A percentile compares a stretch with the other conserved stretches of the same genome.
phyloP scores from a whole-genome alignment of 1,140 invertebrate species.

The Drusus annulatus region DNA sequence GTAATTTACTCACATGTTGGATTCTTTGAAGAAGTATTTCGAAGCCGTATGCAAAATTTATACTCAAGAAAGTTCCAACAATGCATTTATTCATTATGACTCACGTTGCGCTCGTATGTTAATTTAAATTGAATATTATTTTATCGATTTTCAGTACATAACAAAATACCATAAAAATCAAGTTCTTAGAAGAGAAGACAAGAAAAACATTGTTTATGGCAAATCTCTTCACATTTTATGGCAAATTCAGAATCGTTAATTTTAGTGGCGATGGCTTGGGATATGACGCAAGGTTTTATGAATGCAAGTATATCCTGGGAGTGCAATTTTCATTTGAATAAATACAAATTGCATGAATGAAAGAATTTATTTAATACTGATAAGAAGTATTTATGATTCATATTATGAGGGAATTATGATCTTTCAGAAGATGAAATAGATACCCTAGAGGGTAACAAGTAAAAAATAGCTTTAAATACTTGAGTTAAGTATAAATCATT shows the following conservation, averaged over 20 bases:
- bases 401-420: too few species aligned
- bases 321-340: too few species aligned
- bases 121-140: slow-evolving; percentile 6
- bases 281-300: neutral
- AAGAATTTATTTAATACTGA: too few species aligned
- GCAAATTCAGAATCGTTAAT: neutral
- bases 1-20: slow-evolving; percentile 10
- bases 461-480: too few species aligned
- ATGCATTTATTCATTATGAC: neutral
- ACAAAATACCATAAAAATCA: neutral
- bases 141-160: neutral
- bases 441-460: too few species aligned
- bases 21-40: slow-evolving; percentile 14
- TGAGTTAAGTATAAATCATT: too few species aligned
- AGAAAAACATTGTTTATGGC: slow-evolving; percentile 1
- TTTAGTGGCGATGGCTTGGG: neutral
- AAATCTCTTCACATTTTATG: neutral
- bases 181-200: slow-evolving; percentile 14
- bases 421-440: too few species aligned
- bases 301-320: neutral
- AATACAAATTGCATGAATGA: too few species aligned
- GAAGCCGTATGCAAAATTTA: slow-evolving; percentile 18
- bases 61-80: slow-evolving; percentile 18
- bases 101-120: neutral
- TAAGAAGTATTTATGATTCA: too few species aligned